Evolutionary conservation across 2,797 vertebrate species (phyloP), one percentile per base, ranked within the genome.

Genomic region (Aphelocoma californica): DNA sequence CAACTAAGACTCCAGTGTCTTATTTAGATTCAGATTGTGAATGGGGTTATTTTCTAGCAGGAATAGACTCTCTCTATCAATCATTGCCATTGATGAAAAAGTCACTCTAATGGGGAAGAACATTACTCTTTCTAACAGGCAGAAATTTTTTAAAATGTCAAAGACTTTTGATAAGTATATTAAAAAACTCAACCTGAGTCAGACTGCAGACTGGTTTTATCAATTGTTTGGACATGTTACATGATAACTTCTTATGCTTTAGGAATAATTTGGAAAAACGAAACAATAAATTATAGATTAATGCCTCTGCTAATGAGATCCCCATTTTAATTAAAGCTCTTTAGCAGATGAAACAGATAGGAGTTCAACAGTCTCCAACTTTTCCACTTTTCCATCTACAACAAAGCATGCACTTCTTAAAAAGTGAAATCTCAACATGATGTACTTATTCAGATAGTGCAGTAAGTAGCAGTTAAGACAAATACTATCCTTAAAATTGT

Each of bases 11-110:
- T 60, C 18, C 34, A 29, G 20, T 2, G 42, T 36, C 86, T 85
- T 57, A 54, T 65, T 95, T 40, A 61, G 50, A 90, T 93, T 64
- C 64, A 77, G 67, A 79, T 57, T 80, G 80, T 6, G 26, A 29
- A 77, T 7, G 15, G 50, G 48, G 64, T 64, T 67, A 62, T 80
- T 94, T 93, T 75, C 71, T 57, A 31, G 45, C 67, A 77, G n/a
- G 53, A 85, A 80, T 3, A 66, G 47, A 36, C 17, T 75, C 21
- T 58, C 48, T 66, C 58, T 40, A 78, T 84, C 88, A 85, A 14
- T 85, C 71, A 82, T 8, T 70, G 40, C 36, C 40, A 45, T 72
- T 18, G 3, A 65, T 47, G 48, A 58, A 92, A 92, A 93, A 71
- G 51, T 62, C 64, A 65, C 15, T 47, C 17, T 87, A 65, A 85